phyloP scores from a whole-genome alignment of 1,140 invertebrate species.

The Drosophila teissieri region DNA sequence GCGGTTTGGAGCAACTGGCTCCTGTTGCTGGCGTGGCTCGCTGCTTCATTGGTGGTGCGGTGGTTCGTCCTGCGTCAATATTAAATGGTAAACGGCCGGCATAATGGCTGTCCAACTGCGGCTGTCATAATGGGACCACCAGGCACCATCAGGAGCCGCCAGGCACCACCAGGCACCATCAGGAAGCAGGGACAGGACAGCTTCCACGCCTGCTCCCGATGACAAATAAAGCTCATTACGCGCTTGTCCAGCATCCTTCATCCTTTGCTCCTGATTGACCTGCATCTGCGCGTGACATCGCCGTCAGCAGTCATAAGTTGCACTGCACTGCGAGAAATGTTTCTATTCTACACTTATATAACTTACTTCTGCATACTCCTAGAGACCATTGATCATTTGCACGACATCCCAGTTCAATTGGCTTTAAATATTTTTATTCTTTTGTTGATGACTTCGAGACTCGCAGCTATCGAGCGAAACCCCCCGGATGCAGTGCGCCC shows the following conservation, averaged over 20 bases:
- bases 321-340: slow-evolving; percentile 1
- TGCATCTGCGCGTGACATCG: slow-evolving; percentile 18
- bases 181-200: neutral
- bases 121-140: slow-evolving; percentile 40
- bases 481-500: neutral
- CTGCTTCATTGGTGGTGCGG: slow-evolving; percentile 18
- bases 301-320: slow-evolving; percentile 15
- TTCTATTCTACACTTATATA: no score
- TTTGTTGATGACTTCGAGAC: neutral
- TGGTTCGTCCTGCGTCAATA: slow-evolving; percentile 41
- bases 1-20: slow-evolving; percentile 15
- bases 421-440: neutral
- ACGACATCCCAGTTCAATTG: neutral
- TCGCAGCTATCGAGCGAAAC: slow-evolving; percentile 8
- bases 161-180: no score
- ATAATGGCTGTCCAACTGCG: slow-evolving; percentile 45
- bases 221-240: slow-evolving; percentile 62
- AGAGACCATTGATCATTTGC: neutral
- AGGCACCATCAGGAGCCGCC: no score
- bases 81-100: slow-evolving; percentile 58
- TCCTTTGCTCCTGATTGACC: slow-evolving; percentile 39
- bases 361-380: no score
- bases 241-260: slow-evolving; percentile 31
- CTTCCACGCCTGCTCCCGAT: slow-evolving; percentile 6
- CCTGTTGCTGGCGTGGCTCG: slow-evolving; percentile 41